Conservation (phyloP, 2,888 invertebrate genomes). For the Argyra leucocephala region DNA sequence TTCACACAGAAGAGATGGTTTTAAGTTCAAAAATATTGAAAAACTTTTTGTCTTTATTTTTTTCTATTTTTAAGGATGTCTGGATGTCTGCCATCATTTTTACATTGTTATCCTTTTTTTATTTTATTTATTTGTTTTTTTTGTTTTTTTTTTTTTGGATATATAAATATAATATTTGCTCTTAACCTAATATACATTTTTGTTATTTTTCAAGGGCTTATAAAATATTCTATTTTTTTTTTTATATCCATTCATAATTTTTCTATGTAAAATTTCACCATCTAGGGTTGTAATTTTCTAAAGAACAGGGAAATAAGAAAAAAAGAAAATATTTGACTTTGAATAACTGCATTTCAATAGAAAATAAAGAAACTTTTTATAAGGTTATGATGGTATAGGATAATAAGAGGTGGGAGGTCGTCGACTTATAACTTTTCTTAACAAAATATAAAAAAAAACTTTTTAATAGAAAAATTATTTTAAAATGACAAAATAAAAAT, state of each 20-base stretch:
- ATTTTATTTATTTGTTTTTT: too few species aligned
- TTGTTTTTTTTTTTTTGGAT: background rate
- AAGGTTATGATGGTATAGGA: background rate
- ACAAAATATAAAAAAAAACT: background rate
- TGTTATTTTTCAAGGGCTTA: slow-evolving; percentile 6
- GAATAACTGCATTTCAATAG: background rate
- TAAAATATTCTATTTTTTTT: background rate
- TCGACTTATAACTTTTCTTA: background rate
- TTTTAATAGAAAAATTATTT: background rate
- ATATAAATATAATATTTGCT: background rate
- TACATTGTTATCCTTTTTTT: background rate
- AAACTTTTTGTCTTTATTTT: background rate
- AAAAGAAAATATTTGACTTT: background rate
- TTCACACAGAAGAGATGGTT: too few species aligned
- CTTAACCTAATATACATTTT: slow-evolving; percentile 3
- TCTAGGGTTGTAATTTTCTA: background rate
- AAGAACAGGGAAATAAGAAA: background rate
- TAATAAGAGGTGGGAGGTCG: background rate
- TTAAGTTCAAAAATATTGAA: too few species aligned
- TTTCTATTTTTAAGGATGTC: background rate
- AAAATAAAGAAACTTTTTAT: background rate
- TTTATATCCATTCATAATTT: background rate
- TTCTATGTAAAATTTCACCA: background rate
- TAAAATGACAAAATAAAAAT: background rate
- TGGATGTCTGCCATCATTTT: background rate